Evolutionary conservation across 2,797 vertebrate species (phyloP).

Genomic region (Allobates femoralis): DNA sequence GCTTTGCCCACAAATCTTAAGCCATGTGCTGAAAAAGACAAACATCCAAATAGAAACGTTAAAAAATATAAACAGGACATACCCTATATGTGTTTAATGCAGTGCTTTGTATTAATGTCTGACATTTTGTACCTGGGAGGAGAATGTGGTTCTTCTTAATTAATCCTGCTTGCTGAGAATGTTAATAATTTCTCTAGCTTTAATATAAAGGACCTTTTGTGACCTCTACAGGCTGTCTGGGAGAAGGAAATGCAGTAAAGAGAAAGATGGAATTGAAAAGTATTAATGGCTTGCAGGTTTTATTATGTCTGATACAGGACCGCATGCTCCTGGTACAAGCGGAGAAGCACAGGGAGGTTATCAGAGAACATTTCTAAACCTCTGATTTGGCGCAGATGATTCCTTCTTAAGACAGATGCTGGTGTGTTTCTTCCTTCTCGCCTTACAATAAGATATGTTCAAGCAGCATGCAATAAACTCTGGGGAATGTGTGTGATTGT

Average conservation of each 20-base stretch:
- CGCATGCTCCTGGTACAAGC: conserved; percentile 19
- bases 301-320: conserved; percentile 34
- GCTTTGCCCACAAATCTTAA: neutral
- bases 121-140: conserved; percentile 76
- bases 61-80: conserved; percentile 76
- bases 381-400: conserved; percentile 30
- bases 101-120: conserved; percentile 77
- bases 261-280: conserved; percentile 26
- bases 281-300: conserved; percentile 27
- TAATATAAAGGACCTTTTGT: conserved; percentile 75
- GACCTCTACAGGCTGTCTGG: conserved; percentile 78
- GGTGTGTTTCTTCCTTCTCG: neutral
- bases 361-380: conserved; percentile 29
- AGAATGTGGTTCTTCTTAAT: conserved; percentile 75
- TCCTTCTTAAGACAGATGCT: conserved; percentile 29
- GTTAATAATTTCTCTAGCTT: conserved; percentile 65
- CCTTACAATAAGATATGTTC: conserved; percentile 25
- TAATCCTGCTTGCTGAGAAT: conserved; percentile 74
- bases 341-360: conserved; percentile 45
- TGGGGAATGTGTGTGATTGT: neutral
- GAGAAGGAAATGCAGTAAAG: conserved; percentile 53
- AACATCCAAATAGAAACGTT: conserved; percentile 64
- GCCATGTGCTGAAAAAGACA: neutral
- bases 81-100: conserved; percentile 77
- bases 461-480: conserved; percentile 18